Evolutionary conservation across 2,113 vertebrate species (phyloP).

Genomic region (Spheniscus mendiculus): DNA sequence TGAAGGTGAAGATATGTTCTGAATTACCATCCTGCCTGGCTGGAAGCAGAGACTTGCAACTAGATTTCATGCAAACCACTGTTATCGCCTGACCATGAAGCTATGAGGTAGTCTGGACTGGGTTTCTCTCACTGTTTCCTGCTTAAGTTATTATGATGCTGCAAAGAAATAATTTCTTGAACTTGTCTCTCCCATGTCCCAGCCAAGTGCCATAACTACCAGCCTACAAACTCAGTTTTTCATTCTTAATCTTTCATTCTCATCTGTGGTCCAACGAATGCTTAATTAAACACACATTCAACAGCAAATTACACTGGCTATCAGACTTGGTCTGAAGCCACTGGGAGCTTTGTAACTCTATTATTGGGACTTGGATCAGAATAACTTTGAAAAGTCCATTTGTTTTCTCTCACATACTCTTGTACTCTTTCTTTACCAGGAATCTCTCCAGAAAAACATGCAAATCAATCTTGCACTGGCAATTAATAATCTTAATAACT

Average conservation of each 20-base stretch:
- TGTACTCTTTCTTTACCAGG: background rate
- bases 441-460: background rate
- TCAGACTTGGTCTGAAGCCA: background rate
- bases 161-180: background rate
- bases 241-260: background rate
- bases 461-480: background rate
- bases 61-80: background rate
- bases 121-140: background rate
- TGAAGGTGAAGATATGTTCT: background rate
- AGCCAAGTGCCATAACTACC: background rate
- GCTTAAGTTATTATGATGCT: background rate
- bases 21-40: background rate
- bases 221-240: background rate
- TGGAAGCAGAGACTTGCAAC: background rate
- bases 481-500: background rate
- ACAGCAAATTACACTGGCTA: background rate
- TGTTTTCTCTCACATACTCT: background rate
- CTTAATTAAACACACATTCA: background rate
- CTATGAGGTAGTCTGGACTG: background rate
- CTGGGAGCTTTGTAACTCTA: background rate
- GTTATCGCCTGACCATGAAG: background rate
- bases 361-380: background rate
- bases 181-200: background rate
- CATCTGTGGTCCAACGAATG: background rate
- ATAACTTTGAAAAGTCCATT: background rate